Evolutionary conservation across 2,888 invertebrate species (phyloP).

Genomic region (Drosophila limbata): DNA sequence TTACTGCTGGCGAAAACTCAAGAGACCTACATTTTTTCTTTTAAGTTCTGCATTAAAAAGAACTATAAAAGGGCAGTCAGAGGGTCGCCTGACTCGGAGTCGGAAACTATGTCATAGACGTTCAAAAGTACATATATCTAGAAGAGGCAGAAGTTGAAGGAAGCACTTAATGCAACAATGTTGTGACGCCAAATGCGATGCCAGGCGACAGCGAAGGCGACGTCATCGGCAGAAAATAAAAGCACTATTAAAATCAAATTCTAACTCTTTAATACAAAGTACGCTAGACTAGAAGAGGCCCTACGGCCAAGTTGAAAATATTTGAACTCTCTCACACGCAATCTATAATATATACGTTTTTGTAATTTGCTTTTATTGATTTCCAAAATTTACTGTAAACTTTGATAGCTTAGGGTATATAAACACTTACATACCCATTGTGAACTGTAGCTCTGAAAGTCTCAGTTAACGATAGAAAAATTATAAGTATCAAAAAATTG

Average conservation of each 20-base stretch:
- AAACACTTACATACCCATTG: neutral
- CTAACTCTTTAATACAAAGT: neutral
- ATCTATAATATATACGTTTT: conserved; percentile 1
- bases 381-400: conserved; percentile 2
- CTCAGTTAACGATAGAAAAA: neutral
- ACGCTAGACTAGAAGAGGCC: neutral
- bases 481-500: too few relatives aligned
- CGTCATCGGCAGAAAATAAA: conserved; percentile 67
- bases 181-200: conserved; percentile 27
- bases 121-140: neutral
- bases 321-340: conserved; percentile 1
- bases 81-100: conserved; percentile 6
- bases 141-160: conserved; percentile 17
- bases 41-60: conserved; percentile 10
- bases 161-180: conserved; percentile 33
- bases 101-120: conserved; percentile 35
- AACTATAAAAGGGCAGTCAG: conserved; percentile 16
- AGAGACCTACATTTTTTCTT: conserved; percentile 6
- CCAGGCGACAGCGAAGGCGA: conserved; percentile 29
- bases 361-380: conserved; percentile 8
- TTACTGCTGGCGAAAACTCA: neutral
- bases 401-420: neutral
- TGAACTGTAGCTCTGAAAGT: neutral
- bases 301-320: neutral
- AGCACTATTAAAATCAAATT: conserved; percentile 59